Evolutionary conservation across 37 sponge, comb jelly and placozoan species (phyloP), one percentile per base, ranked within the genome.

Genomic region (Geodia barretti): DNA sequence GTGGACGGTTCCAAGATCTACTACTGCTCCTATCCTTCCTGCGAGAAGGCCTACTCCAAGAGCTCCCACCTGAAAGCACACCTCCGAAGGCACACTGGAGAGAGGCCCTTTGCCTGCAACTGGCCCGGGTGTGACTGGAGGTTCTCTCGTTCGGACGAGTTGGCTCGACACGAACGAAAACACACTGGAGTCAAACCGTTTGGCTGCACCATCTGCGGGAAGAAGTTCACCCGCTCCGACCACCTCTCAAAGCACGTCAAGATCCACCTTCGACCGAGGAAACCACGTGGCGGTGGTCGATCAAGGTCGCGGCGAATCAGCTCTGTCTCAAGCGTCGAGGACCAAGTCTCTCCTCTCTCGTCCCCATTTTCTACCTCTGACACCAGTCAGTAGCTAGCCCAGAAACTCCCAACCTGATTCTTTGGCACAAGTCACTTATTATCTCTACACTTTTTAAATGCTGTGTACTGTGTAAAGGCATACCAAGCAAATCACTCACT

Each of bases 61-160:
- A 88, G 84, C 68, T 91, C 92, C 33, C 95, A 95, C 63, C 83
- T 95, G 5, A 91, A 91, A 54, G 95, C 95, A 24, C 95, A 95
- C 69, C 64, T 95, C 0, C 68, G 95, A 29, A 66, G 95, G 21
- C 95, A 95, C 93, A 95, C 95, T 1, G 95, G 95, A 8, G 95
- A 95, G 60, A 73, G 93, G 59, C 95, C 95, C 1, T 95, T 95
- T 74, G 95, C 86, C 35, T 95, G 95, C 83, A 81, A 24, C 47
- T 95, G 95, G 95, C 91, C 93, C 1, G 93, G 93, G 1, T 95
- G 95, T 41, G 84, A 83, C 24, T 95, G 95, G 95, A 66, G 89
- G 38, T 95, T 95, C 74, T 95, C 95, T 2, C 79, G 95, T n/a
- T 91, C 93, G 23, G 95, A 95, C 72, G 95, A 95, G 77, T 70